These are phyloP conservation scores for Folsomia manolachei DNA, from an alignment of 2,888 invertebrate species.

Conservation along the genomic window DNA sequence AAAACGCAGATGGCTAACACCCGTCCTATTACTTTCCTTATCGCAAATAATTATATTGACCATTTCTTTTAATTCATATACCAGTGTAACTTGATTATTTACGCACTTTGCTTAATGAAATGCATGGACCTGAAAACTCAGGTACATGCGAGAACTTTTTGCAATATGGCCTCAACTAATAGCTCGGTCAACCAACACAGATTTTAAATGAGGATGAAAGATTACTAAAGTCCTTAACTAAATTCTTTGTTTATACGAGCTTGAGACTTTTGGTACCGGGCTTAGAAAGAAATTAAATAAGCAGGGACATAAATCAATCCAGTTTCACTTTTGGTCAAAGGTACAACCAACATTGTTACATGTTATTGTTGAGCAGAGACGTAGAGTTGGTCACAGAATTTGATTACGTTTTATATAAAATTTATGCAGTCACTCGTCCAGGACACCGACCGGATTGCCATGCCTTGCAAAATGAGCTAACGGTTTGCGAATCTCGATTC, in stretches of 20 bases:
- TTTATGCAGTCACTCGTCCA: neutral
- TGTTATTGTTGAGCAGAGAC: neutral
- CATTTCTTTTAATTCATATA: neutral
- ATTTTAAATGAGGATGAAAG: neutral
- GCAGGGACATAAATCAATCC: neutral
- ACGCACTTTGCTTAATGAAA: neutral
- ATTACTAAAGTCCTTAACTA: too few species aligned
- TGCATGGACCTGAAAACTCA: neutral
- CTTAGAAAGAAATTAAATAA: neutral
- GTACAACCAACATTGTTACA: too few species aligned
- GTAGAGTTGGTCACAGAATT: neutral
- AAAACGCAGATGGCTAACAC: neutral
- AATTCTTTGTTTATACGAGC: neutral
- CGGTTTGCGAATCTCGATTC: too few species aligned
- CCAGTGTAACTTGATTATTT: neutral
- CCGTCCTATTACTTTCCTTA: conserved; percentile 10
- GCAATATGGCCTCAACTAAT: too few species aligned
- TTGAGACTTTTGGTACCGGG: neutral
- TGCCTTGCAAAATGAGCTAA: too few species aligned
- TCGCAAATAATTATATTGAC: neutral
- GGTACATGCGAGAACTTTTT: neutral
- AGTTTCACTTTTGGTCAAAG: neutral
- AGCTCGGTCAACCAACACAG: neutral
- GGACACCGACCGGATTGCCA: neutral
- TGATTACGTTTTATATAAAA: neutral